Percentiles rank a stretch among this genome's conserved stretches.
Evolutionary conservation across 2,797 vertebrate genomes (phyloP).

Genomic region (Mergus octosetaceus): DNA sequence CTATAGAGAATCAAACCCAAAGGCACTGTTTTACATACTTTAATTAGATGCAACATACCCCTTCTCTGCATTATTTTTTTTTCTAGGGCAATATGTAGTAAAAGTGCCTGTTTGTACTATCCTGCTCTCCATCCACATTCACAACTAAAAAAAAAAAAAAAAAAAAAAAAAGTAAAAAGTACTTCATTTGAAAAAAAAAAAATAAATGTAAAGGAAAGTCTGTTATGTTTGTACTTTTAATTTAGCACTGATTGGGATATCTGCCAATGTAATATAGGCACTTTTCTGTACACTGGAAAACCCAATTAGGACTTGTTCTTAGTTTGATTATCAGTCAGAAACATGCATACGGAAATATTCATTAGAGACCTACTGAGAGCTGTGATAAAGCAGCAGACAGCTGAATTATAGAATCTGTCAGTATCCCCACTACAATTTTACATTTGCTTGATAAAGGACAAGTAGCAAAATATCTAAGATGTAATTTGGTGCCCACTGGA

Average conservation of each 20-base stretch:
- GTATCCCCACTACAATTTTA: conserved; percentile 70
- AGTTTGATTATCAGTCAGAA: conserved; percentile 85
- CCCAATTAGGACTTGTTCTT: conserved; percentile 78
- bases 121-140: background rate
- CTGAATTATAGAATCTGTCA: conserved; percentile 79
- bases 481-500: conserved; percentile 64
- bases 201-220: conserved; percentile 20
- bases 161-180: background rate
- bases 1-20: background rate
- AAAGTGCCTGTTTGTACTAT: background rate
- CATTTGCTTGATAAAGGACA: conserved; percentile 83
- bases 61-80: background rate
- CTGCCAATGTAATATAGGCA: conserved; percentile 72
- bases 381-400: conserved; percentile 82
- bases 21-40: background rate
- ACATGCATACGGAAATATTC: conserved; percentile 84
- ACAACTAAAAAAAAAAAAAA: conserved; percentile 27
- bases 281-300: conserved; percentile 73
- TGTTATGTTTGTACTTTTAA: conserved; percentile 72
- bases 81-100: background rate
- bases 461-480: conserved; percentile 75
- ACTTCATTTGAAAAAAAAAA: background rate
- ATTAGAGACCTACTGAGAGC: conserved; percentile 81
- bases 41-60: background rate
- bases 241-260: conserved; percentile 76